Conservation (phyloP, 2,113 vertebrate genomes). For the Psilopsiagon aurifrons region DNA sequence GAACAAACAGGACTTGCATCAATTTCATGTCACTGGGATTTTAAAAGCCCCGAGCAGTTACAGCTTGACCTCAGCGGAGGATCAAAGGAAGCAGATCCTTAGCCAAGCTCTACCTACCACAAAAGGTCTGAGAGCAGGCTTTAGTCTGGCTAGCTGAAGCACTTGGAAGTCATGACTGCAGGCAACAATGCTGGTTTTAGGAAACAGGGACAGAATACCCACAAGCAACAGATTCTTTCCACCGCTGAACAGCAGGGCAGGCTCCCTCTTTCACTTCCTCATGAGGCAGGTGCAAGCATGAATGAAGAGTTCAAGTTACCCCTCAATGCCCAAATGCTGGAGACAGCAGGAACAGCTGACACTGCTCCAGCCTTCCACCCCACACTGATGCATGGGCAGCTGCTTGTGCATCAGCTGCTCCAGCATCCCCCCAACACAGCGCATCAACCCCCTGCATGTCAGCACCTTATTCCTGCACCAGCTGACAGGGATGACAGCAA, state of each 20-base stretch:
- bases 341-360: not conserved
- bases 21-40: not conserved
- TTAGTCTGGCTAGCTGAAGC: not conserved
- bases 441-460: not conserved
- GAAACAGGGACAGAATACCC: not conserved
- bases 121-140: not conserved
- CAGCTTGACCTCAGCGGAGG: not conserved
- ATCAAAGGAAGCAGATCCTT: not conserved
- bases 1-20: not conserved
- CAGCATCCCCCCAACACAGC: not conserved
- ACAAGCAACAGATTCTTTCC: not conserved
- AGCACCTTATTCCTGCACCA: not conserved
- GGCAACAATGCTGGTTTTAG: rapidly evolving
- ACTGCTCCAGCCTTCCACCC: not conserved
- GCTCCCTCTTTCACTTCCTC: not conserved
- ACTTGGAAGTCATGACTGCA: not conserved
- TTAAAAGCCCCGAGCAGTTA: not conserved
- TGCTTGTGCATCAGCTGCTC: not conserved
- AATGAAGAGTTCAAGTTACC: not conserved
- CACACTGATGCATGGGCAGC: rapidly evolving
- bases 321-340: rapidly evolving
- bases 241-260: not conserved
- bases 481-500: not conserved
- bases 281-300: rapidly evolving
- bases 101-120: not conserved